Percentiles rank a stretch among this genome's conserved stretches.
These are phyloP conservation scores for Lamellibrachia satsuma DNA, from an alignment of 2,888 invertebrate species.

Conservation along the genomic window DNA sequence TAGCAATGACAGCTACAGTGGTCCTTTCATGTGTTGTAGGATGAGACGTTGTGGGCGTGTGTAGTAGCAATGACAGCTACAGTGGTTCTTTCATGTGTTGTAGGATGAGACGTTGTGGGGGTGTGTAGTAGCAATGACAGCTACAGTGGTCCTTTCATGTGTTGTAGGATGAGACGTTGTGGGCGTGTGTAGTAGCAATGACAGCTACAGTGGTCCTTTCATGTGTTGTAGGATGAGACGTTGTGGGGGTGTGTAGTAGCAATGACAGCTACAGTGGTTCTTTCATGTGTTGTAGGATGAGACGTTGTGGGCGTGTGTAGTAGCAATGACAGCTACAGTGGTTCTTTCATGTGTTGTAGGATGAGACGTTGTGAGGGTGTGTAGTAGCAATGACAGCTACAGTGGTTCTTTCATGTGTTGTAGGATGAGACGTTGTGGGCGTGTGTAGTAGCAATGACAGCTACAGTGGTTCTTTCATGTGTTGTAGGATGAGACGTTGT, in stretches of 20 bases:
- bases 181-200: neutral
- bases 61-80: slow-evolving; percentile 87
- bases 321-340: too few relatives aligned
- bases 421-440: neutral
- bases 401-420: neutral
- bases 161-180: neutral
- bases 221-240: slow-evolving; percentile 7
- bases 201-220: too few relatives aligned
- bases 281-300: too few relatives aligned
- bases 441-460: too few relatives aligned
- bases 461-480: too few relatives aligned
- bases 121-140: slow-evolving; percentile 89
- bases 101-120: slow-evolving; percentile 78
- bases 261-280: too few relatives aligned
- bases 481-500: too few relatives aligned
- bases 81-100: too few relatives aligned
- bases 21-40: too few relatives aligned
- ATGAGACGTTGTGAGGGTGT: neutral
- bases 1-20: slow-evolving; percentile 80
- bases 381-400: too few relatives aligned
- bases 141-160: slow-evolving; percentile 56
- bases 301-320: too few relatives aligned
- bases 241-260: too few relatives aligned
- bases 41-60: slow-evolving; percentile 82
- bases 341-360: neutral